Evolutionary conservation across 1,140 invertebrate genomes (phyloP).

Genomic region (Choristoneura fumiferana): DNA sequence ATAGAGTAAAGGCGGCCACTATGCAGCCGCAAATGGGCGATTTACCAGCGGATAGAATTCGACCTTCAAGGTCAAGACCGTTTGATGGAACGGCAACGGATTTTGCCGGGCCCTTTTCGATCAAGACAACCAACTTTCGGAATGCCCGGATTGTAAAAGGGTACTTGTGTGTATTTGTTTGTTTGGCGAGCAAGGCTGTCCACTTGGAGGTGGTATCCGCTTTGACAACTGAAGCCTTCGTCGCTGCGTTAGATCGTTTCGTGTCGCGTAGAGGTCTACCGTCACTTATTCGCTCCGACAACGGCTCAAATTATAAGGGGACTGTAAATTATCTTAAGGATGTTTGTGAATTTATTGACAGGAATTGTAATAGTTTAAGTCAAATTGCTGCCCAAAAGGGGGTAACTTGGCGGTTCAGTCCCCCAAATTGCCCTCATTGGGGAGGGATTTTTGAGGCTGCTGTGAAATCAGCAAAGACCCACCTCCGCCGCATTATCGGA

Average conservation of each 20-base stretch:
- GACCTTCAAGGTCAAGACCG: background rate
- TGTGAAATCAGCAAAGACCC: too few species aligned
- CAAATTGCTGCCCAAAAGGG: too few species aligned
- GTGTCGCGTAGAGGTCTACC: background rate
- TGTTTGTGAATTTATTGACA: too few species aligned
- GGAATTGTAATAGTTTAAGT: too few species aligned
- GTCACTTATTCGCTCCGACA: background rate
- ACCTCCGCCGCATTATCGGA: too few species aligned
- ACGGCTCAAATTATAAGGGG: background rate
- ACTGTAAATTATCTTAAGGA: too few species aligned
- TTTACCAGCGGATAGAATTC: constrained; percentile 21
- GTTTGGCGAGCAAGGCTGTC: constrained; percentile 23
- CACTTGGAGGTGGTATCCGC: constrained; percentile 35
- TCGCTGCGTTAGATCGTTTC: constrained; percentile 37
- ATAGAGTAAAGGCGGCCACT: too few species aligned
- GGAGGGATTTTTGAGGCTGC: too few species aligned
- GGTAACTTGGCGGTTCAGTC: too few species aligned
- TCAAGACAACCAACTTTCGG: constrained; percentile 4
- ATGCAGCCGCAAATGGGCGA: too few species aligned
- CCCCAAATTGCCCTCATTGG: too few species aligned
- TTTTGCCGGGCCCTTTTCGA: constrained; percentile 27
- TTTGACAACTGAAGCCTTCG: constrained; percentile 34
- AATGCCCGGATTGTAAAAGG: background rate
- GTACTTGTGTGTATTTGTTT: constrained; percentile 19
- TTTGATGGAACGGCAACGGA: constrained; percentile 23